These are phyloP conservation scores for Coleophora flavipennella DNA, from an alignment of 2,888 invertebrate species.

Conservation along the genomic window DNA sequence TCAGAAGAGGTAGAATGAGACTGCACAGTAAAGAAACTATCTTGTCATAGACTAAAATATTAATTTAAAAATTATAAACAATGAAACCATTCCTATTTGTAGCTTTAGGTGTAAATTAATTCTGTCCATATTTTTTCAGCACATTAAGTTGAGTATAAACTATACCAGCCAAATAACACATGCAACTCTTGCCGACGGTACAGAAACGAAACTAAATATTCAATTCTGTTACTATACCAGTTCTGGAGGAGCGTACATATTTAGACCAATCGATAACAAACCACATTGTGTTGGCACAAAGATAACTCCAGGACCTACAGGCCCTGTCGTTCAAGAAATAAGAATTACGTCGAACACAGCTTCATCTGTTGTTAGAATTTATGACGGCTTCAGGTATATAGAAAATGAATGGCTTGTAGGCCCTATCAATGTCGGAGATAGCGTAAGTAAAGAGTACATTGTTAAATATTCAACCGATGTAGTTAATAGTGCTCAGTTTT, in stretches of 20 bases:
- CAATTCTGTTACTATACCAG: constrained; percentile 78
- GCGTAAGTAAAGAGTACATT: constrained; percentile 87
- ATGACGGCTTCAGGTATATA: constrained; percentile 44
- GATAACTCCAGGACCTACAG: constrained; percentile 13
- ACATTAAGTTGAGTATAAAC: constrained; percentile 67
- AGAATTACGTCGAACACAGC: constrained; percentile 21
- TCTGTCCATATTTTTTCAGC: constrained; percentile 27
- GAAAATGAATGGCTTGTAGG: constrained; percentile 87
- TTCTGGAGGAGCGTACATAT: constrained; percentile 81
- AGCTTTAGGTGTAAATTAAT: no score
- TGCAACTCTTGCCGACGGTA: constrained; percentile 51
- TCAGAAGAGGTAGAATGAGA: no score
- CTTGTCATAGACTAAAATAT: no score
- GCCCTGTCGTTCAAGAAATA: constrained; percentile 49
- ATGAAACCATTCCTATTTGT: no score
- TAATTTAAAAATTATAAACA: no score
- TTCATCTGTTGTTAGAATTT: constrained; percentile 20
- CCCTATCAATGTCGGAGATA: constrained; percentile 78
- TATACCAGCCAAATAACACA: constrained; percentile 69
- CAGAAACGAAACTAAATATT: constrained; percentile 32
- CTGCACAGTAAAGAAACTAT: no score
- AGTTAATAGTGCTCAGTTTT: constrained; percentile 78
- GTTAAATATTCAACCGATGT: constrained; percentile 79
- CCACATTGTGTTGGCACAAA: constrained; percentile 19
- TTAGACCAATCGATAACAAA: constrained; percentile 75